Percentiles rank a stretch among this genome's conserved stretches.
phyloP scores from a whole-genome alignment of 2,113 vertebrate genomes.

The Mohoua ochrocephala region DNA sequence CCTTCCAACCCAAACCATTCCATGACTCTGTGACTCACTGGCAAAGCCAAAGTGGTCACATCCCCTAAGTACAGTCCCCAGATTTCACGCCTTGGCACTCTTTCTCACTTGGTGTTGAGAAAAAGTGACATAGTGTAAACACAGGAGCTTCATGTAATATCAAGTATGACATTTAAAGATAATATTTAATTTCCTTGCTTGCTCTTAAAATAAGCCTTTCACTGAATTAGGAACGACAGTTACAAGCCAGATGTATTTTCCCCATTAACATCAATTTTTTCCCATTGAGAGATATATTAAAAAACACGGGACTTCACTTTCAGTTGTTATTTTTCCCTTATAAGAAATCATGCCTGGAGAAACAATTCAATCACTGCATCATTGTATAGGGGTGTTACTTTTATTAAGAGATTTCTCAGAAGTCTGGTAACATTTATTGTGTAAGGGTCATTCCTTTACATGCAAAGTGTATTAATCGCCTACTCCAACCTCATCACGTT shows the following conservation, averaged over 20 bases:
- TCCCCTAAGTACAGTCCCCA: background rate
- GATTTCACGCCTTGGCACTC: background rate
- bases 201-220: background rate
- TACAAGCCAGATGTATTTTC: background rate
- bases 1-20: background rate
- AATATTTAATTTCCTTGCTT: background rate
- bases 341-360: background rate
- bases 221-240: background rate
- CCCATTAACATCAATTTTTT: background rate
- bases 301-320: fast-evolving
- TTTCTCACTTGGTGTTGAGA: background rate
- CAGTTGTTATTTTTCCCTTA: background rate
- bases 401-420: background rate
- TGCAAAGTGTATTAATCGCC: background rate
- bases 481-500: background rate
- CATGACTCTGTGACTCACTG: background rate
- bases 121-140: background rate
- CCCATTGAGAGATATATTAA: background rate
- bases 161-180: background rate
- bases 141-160: background rate
- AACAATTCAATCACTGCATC: background rate
- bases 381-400: background rate
- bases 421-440: background rate
- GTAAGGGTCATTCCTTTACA: background rate
- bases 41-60: background rate